Conservation (phyloP, 2,888 invertebrate genomes). For the Allygus modestus region DNA sequence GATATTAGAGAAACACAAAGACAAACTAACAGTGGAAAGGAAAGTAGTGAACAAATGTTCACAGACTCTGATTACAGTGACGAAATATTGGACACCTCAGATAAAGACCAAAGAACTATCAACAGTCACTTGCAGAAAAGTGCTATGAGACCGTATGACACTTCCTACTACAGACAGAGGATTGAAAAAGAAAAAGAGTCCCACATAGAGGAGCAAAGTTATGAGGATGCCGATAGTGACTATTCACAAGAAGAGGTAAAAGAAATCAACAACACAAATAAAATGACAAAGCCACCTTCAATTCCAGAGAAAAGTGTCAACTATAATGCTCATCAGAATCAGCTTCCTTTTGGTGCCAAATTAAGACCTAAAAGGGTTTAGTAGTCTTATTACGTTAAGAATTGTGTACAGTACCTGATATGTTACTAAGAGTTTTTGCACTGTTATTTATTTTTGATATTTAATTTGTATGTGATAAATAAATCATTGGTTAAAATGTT, state of each 20-base stretch:
- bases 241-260: conserved; percentile 68
- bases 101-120: conserved; percentile 44
- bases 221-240: conserved; percentile 69
- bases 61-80: conserved; percentile 54
- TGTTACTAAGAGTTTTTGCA: background rate
- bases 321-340: conserved; percentile 61
- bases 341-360: conserved; percentile 66
- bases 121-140: conserved; percentile 40
- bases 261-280: conserved; percentile 37
- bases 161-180: conserved; percentile 16
- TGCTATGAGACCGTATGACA: conserved; percentile 37
- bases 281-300: conserved; percentile 31
- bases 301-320: conserved; percentile 31
- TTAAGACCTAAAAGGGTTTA: conserved; percentile 67
- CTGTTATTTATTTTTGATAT: conserved; percentile 15
- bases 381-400: background rate
- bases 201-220: conserved; percentile 65
- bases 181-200: conserved; percentile 34
- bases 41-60: background rate
- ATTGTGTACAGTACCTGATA: conserved; percentile 35
- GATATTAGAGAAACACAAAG: background rate
- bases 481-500: background rate
- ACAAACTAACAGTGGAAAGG: background rate
- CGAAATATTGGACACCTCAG: conserved; percentile 42
- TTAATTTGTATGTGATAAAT: conserved; percentile 3